These are phyloP conservation scores for Macrostomum lignano DNA, from an alignment of 1,140 invertebrate genomes.

Conservation along the genomic window DNA sequence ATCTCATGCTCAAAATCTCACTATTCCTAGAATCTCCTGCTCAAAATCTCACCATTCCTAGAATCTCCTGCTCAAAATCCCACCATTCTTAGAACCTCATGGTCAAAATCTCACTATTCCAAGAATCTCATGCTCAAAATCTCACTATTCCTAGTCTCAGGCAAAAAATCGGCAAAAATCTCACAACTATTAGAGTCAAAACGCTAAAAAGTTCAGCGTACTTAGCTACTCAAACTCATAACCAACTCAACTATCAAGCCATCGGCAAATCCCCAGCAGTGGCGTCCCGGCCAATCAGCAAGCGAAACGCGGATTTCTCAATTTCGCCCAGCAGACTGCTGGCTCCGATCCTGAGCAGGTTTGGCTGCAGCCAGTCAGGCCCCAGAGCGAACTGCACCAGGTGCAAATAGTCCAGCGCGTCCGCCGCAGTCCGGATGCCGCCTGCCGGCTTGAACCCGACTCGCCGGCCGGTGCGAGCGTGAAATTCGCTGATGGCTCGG, in stretches of 20 bases:
- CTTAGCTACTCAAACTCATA: too few relatives aligned
- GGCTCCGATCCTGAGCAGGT: conserved; percentile 71
- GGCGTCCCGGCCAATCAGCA: not conserved
- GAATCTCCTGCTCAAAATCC: too few relatives aligned
- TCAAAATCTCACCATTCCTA: too few relatives aligned
- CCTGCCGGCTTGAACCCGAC: conserved; percentile 88
- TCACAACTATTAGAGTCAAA: too few relatives aligned
- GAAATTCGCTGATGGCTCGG: conserved; percentile 54
- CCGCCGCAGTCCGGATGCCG: conserved; percentile 54
- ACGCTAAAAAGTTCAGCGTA: too few relatives aligned
- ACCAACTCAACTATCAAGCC: not conserved
- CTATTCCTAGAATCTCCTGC: too few relatives aligned
- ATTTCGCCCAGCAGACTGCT: conserved; percentile 41
- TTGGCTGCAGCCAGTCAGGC: conserved; percentile 47
- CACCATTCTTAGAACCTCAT: too few relatives aligned
- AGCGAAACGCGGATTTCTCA: not conserved
- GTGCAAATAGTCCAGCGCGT: conserved; percentile 57
- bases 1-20: too few relatives aligned
- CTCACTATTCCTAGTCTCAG: too few relatives aligned
- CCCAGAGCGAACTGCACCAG: conserved; percentile 59
- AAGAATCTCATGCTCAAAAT: too few relatives aligned
- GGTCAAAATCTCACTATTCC: too few relatives aligned
- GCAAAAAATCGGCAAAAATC: too few relatives aligned
- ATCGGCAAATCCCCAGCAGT: not conserved
- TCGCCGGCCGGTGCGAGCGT: conserved; percentile 41